Conservation (phyloP, 2,113 vertebrate species). For the Falcunculus frontatus region DNA sequence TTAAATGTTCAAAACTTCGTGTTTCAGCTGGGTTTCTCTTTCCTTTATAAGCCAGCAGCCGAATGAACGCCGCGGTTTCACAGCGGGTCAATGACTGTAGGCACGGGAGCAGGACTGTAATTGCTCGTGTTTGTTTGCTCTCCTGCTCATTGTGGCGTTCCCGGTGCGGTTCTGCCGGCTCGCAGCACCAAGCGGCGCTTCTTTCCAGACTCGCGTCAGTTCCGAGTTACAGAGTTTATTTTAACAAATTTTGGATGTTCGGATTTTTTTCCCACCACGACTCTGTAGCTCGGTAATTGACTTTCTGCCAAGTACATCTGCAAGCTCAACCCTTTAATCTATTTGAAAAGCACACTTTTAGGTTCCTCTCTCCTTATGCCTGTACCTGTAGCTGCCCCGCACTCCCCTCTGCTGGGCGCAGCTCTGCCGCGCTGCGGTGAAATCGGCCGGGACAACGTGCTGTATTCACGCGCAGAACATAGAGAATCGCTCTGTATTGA, state of each 20-base stretch:
- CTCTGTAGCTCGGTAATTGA: not conserved
- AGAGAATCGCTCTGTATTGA: not conserved
- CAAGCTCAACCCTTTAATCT: fast-evolving
- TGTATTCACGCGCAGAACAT: fast-evolving
- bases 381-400: not conserved
- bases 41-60: fast-evolving
- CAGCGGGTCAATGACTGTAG: fast-evolving
- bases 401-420: not conserved
- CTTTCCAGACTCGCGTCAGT: fast-evolving
- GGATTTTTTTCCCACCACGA: fast-evolving
- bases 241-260: fast-evolving
- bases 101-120: fast-evolving
- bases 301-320: not conserved
- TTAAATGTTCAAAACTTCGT: too few relatives aligned
- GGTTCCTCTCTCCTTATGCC: too few relatives aligned
- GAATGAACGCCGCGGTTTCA: fast-evolving
- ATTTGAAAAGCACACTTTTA: fast-evolving
- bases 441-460: not conserved
- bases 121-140: fast-evolving
- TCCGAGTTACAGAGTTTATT: fast-evolving
- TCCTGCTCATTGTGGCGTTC: not conserved
- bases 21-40: not conserved
- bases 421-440: not conserved
- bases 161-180: not conserved
- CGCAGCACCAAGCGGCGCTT: not conserved